phyloP scores from a whole-genome alignment of 2,888 invertebrate genomes.

The Ormyrus pomaceus region DNA sequence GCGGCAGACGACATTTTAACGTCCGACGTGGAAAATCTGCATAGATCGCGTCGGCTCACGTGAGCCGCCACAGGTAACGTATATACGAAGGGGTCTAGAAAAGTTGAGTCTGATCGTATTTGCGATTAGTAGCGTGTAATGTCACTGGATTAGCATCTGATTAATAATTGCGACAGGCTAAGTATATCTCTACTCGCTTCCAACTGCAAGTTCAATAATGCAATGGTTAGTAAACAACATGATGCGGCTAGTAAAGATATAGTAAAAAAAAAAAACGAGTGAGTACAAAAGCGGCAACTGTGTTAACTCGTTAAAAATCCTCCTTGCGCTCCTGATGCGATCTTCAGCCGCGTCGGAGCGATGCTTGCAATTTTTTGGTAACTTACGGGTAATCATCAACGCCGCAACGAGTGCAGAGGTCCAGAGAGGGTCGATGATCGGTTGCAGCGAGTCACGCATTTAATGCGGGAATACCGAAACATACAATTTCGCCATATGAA shows the following conservation, averaged over 20 bases:
- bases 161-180: constrained; percentile 29
- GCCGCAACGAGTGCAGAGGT: constrained; percentile 48
- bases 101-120: constrained; percentile 28
- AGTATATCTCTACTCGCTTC: constrained; percentile 36
- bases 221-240: constrained; percentile 8
- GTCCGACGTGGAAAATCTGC: neutral
- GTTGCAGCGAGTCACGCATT: constrained; percentile 58
- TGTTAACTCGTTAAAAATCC: neutral
- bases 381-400: constrained; percentile 68
- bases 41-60: constrained; percentile 24
- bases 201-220: constrained; percentile 29
- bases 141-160: constrained; percentile 41
- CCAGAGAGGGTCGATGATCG: constrained; percentile 57
- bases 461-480: constrained; percentile 61
- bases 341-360: too few relatives aligned
- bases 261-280: constrained; percentile 22
- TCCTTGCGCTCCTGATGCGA: too few relatives aligned
- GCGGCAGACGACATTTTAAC: neutral
- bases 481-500: constrained; percentile 53
- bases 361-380: constrained; percentile 6
- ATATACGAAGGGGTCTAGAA: neutral
- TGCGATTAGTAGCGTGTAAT: constrained; percentile 36
- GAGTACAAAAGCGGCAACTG: constrained; percentile 47
- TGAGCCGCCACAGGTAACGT: constrained; percentile 11
- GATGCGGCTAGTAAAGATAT: constrained; percentile 22